These are phyloP conservation scores for Octonoba sinensis DNA, from an alignment of 2,888 invertebrate genomes.

Conservation along the genomic window DNA sequence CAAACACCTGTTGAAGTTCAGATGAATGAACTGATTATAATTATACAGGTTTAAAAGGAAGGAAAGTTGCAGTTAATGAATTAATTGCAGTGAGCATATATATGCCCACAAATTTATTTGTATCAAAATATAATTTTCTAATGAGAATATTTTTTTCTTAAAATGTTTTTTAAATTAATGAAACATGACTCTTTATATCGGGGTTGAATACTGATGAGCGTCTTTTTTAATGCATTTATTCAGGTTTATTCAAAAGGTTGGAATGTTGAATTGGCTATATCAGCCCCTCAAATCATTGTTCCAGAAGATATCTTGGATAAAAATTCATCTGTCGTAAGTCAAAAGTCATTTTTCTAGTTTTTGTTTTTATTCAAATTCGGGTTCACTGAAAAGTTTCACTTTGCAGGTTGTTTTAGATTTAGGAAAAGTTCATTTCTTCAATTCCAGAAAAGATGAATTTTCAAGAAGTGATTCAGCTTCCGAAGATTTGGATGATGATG, in stretches of 20 bases:
- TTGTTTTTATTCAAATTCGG: neutral
- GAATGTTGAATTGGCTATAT: constrained; percentile 91
- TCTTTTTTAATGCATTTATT: neutral
- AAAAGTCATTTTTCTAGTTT: neutral
- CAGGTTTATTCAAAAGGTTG: constrained; percentile 74
- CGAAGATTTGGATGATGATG: constrained; percentile 74
- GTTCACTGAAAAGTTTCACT: neutral
- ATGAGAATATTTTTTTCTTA: too few species aligned
- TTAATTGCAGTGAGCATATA: too few species aligned
- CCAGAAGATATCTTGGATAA: constrained; percentile 77
- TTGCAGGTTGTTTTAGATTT: constrained; percentile 84
- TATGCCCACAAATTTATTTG: too few species aligned
- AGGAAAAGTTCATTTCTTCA: constrained; percentile 81
- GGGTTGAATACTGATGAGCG: too few species aligned
- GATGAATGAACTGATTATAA: too few species aligned
- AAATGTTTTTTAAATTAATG: too few species aligned
- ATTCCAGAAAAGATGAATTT: constrained; percentile 66
- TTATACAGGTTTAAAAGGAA: too few species aligned
- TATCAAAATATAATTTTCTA: neutral
- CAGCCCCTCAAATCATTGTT: constrained; percentile 92
- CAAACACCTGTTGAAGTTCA: too few species aligned
- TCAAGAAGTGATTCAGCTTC: constrained; percentile 66
- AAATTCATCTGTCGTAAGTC: constrained; percentile 69
- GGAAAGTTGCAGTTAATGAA: too few species aligned
- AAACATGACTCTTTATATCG: too few species aligned